Evolutionary conservation across 1,140 invertebrate genomes (phyloP).

Genomic region (Anadara kagoshimensis): DNA sequence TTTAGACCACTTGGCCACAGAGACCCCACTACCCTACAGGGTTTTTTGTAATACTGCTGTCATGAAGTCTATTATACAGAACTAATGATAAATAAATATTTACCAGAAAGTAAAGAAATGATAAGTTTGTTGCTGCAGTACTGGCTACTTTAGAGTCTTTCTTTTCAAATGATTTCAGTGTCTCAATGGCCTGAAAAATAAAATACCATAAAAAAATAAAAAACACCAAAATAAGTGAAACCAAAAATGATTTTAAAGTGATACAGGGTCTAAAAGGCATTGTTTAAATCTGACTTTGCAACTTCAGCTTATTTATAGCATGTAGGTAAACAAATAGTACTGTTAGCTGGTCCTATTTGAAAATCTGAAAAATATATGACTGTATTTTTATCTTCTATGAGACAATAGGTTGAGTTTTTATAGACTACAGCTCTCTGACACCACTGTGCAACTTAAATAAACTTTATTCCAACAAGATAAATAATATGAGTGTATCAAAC

Average conservation of each 20-base stretch:
- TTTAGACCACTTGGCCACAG: too few relatives aligned
- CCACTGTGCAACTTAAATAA: too few relatives aligned
- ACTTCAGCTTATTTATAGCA: background rate
- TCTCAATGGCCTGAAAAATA: constrained; percentile 81
- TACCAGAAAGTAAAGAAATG: constrained; percentile 91
- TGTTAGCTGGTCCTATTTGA: too few relatives aligned
- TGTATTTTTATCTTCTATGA: too few relatives aligned
- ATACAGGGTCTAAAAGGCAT: background rate
- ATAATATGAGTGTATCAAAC: too few relatives aligned
- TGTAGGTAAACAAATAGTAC: background rate
- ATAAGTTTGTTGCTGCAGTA: constrained; percentile 90
- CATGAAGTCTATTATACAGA: too few relatives aligned
- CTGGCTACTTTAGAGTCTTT: constrained; percentile 88
- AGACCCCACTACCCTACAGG: too few relatives aligned
- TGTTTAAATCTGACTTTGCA: background rate
- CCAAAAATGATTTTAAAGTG: background rate
- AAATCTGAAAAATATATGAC: too few relatives aligned
- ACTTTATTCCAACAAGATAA: too few relatives aligned
- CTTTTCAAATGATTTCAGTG: constrained; percentile 91
- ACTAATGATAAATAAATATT: constrained; percentile 51
- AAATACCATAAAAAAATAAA: constrained; percentile 24
- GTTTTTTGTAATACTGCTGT: too few relatives aligned
- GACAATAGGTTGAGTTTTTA: too few relatives aligned
- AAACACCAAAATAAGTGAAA: background rate
- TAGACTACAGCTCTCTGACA: too few relatives aligned